phyloP scores from a whole-genome alignment of 2,888 invertebrate genomes.

The Gari tellinella region DNA sequence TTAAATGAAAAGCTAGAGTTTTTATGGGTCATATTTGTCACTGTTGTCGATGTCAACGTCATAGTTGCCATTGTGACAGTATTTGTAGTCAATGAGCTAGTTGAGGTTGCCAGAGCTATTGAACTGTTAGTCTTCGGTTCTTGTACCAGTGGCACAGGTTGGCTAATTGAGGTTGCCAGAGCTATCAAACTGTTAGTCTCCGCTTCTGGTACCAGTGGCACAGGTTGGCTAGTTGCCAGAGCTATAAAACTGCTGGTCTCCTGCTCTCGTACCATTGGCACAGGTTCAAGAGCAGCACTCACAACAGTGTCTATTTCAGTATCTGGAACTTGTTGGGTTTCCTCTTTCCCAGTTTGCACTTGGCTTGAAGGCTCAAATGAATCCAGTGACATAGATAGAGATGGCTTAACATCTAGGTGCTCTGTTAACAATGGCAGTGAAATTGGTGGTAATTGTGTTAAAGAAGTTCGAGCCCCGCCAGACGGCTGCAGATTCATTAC shows the following conservation, averaged over 20 bases:
- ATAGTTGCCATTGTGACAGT: conserved; percentile 67
- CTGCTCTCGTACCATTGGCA: conserved; percentile 32
- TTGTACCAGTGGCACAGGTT: no score
- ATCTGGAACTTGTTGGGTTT: conserved; percentile 10
- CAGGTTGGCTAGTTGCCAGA: conserved; percentile 40
- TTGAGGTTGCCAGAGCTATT: conserved; percentile 55
- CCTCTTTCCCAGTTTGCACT: conserved; percentile 20
- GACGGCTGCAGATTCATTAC: conserved; percentile 61
- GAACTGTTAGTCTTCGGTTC: no score
- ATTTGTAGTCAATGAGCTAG: conserved; percentile 54
- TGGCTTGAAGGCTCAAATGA: conserved; percentile 24
- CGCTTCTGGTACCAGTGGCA: no score
- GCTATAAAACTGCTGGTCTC: conserved; percentile 43
- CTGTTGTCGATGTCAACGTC: conserved; percentile 60
- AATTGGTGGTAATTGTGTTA: conserved; percentile 45
- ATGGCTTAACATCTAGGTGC: conserved; percentile 20
- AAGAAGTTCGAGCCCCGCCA: conserved; percentile 41
- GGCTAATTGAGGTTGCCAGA: conserved; percentile 52
- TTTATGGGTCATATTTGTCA: conserved; percentile 59
- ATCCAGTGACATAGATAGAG: conserved; percentile 38
- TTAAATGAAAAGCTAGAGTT: conserved; percentile 51
- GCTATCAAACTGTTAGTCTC: no score
- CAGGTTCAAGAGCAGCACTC: conserved; percentile 50
- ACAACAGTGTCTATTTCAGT: conserved; percentile 56
- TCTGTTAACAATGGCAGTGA: conserved; percentile 41